Percentiles rank a stretch among this genome's conserved stretches.
phyloP scores from a whole-genome alignment of 1,140 invertebrate genomes.

The Lucilia sericata region DNA sequence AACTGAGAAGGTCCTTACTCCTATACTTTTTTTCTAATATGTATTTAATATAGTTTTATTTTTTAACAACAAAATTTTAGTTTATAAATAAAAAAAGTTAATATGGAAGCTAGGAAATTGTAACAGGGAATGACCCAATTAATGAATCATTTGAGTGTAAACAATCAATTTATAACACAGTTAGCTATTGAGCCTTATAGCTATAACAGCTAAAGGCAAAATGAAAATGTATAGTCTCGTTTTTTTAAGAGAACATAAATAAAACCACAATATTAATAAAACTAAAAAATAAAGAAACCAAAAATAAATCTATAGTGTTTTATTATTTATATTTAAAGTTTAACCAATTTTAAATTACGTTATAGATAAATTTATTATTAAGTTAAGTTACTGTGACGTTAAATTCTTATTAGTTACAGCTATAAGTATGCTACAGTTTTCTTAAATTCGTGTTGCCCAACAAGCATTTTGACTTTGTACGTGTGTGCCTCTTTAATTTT shows the following conservation, averaged over 20 bases:
- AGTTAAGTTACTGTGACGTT: constrained; percentile 14
- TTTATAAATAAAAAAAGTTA: not conserved
- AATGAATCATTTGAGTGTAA: constrained; percentile 22
- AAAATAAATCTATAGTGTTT: not conserved
- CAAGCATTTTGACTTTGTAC: not conserved
- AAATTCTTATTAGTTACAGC: not conserved
- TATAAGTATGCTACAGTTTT: constrained; percentile 40
- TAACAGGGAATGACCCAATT: constrained; percentile 19
- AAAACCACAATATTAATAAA: not conserved
- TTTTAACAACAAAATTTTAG: not conserved
- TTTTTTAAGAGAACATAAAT: not conserved
- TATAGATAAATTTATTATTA: constrained; percentile 13
- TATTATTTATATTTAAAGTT: not conserved
- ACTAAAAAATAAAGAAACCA: not conserved
- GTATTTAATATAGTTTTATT: not conserved
- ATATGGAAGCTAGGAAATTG: not conserved
- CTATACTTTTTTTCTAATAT: not conserved
- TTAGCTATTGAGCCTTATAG: not conserved
- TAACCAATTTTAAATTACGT: not conserved
- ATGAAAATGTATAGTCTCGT: not conserved
- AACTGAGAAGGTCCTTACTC: not conserved
- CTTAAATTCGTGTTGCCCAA: constrained; percentile 34
- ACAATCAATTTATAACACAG: not conserved
- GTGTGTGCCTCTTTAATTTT: not conserved
- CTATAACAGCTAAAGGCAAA: no score